Base-by-base conservation (phyloP, 2,113 vertebrate species). In the Myrmecobius fasciatus region DNA sequence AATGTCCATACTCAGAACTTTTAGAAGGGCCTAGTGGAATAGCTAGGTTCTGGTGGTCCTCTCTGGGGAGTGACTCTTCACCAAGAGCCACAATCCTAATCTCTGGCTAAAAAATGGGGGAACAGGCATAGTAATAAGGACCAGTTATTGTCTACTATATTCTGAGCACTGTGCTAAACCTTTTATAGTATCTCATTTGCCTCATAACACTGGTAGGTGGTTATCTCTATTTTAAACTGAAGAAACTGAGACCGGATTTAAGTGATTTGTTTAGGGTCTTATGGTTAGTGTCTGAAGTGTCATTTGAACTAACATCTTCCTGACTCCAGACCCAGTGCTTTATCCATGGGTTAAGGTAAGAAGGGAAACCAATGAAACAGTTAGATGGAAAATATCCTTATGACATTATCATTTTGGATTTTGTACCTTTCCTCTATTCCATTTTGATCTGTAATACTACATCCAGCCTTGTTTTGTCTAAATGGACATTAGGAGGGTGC, bases 211-310 rank as follows among this genome's bases (percentile, higher is more conserved):
- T 91, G 3, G 12, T 5, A 60, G 53, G 25, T 8, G 47, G 89
- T 46, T 36, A 91, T 91, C 31, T n/a, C 31, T 36, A 22, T 91
- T 91, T 94, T 94, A 92, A 96, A 94, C 90, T 52, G 25, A n/a
- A 1, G 46, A 91, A 95, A 92, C 6, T 43, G 46, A 92, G 48
- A n/a, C 20, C 43, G 67, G 20, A 51, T 51, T 51, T 17, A 56
- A 56, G 25, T 56, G 28, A 83, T 26, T 54, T 54, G 6, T 25
- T 54, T 25, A 54, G 25, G 25, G 25, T 54, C 25, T 26, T 24
- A 54, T 25, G 24, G 8, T 25, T 25, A 54, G 53, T 53, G 52
- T 22, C 52, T 54, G 25, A 26, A 51, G 49, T 51, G 49, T 43
- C 22, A 83, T 43, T 22, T 43, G 67, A 83, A 24, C n/a, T 83